Conservation (phyloP, 2,797 vertebrate genomes). For the Cuculus canorus region DNA sequence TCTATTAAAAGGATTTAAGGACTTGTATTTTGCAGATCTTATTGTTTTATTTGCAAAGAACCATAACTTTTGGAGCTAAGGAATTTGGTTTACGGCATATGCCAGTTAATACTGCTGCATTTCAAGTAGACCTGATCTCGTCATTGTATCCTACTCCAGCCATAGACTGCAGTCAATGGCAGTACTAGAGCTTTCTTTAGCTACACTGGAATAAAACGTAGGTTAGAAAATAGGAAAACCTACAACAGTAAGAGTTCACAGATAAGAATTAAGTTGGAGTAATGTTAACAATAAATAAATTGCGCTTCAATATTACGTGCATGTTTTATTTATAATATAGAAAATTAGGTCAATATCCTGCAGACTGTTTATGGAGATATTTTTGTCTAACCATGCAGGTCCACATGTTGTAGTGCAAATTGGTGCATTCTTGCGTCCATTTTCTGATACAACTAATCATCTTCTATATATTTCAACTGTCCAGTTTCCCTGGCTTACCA, state of each 20-base stretch:
- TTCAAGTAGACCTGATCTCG: too few species aligned
- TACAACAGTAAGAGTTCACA: neutral
- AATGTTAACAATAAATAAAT: neutral
- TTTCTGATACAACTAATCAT: neutral
- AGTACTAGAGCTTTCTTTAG: too few species aligned
- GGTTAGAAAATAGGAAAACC: neutral
- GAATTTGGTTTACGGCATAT: too few species aligned
- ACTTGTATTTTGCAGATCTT: too few species aligned
- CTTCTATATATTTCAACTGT: neutral
- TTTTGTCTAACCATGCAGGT: neutral
- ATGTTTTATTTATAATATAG: neutral
- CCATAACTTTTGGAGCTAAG: too few species aligned
- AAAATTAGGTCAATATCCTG: neutral
- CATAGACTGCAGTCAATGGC: too few species aligned
- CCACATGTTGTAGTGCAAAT: neutral
- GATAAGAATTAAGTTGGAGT: neutral
- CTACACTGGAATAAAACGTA: neutral
- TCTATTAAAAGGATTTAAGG: too few species aligned
- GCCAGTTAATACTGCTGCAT: too few species aligned
- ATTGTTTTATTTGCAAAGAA: too few species aligned
- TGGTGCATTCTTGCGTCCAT: neutral
- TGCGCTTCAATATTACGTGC: accelerated
- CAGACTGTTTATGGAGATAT: neutral
- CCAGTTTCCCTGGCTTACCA: neutral
- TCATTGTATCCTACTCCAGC: too few species aligned